A percentile compares a stretch with the other conserved stretches of the same genome.
Conservation (phyloP, 2,888 invertebrate genomes). For the Nezara viridula region DNA sequence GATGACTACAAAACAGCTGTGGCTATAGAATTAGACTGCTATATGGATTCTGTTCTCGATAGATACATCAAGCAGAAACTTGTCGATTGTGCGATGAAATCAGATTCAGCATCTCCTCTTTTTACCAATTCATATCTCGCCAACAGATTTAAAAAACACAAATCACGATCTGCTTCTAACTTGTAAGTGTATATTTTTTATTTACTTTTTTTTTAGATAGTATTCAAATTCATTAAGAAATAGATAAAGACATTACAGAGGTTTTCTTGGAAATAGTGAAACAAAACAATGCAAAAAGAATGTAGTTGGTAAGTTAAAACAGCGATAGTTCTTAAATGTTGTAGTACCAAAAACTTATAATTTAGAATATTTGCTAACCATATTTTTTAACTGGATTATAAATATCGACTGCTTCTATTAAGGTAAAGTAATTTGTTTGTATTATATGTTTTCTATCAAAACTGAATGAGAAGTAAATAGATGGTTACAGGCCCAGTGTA, state of each 20-base stretch:
- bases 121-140: constrained; percentile 19
- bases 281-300: no score
- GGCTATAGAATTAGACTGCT: constrained; percentile 12
- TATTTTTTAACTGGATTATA: no score
- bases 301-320: no score
- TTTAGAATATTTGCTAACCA: no score
- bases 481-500: no score
- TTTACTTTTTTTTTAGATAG: neutral
- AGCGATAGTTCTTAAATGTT: no score
- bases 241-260: neutral
- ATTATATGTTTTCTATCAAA: no score
- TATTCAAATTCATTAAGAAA: neutral
- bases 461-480: no score
- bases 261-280: no score
- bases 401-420: no score
- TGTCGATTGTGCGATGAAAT: constrained; percentile 36
- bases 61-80: constrained; percentile 43
- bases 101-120: neutral
- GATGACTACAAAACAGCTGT: constrained; percentile 11
- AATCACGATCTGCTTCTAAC: neutral
- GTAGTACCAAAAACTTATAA: no score
- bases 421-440: no score
- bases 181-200: neutral
- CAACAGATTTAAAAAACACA: neutral
- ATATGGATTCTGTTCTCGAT: constrained; percentile 24